A percentile compares a stretch with the other conserved stretches of the same genome.
These are phyloP conservation scores for Amphipyra tragopoginis DNA, from an alignment of 2,888 invertebrate genomes.

Conservation along the genomic window DNA sequence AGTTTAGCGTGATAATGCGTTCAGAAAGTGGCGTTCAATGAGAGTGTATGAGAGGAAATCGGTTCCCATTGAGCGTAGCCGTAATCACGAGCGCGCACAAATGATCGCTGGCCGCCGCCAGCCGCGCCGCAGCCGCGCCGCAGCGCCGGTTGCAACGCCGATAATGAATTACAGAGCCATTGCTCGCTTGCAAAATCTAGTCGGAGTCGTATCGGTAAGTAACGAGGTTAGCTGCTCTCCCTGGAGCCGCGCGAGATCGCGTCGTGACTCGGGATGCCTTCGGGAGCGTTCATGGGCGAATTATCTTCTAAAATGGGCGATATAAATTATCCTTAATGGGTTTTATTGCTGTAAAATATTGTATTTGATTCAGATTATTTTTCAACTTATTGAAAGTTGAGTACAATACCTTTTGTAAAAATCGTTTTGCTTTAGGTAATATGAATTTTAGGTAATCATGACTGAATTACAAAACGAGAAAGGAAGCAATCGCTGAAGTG, in stretches of 20 bases:
- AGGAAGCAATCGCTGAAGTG: constrained; percentile 76
- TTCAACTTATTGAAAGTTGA: constrained; percentile 65
- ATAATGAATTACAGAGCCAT: constrained; percentile 83
- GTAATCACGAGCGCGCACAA: constrained; percentile 80
- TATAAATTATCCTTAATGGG: constrained; percentile 83
- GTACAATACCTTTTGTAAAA: constrained; percentile 35
- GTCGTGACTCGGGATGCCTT: constrained; percentile 82
- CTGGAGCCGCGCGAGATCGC: constrained; percentile 66
- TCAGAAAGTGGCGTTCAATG: constrained; percentile 75
- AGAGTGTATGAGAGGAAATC: constrained; percentile 76
- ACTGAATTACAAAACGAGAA: constrained; percentile 75
- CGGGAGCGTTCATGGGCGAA: constrained; percentile 82
- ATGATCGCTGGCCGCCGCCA: constrained; percentile 66
- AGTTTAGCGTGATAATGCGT: constrained; percentile 74
- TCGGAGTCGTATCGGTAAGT: constrained; percentile 76
- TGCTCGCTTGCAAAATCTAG: constrained; percentile 85
- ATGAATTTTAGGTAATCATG: constrained; percentile 62
- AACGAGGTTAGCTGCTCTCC: constrained; percentile 80
- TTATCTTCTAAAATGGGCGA: constrained; percentile 81
- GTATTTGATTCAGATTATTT: constrained; percentile 70
- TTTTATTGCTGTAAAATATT: constrained; percentile 81
- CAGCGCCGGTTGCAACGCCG: constrained; percentile 72
- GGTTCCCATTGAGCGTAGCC: constrained; percentile 77
- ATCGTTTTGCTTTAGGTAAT: constrained; percentile 38
- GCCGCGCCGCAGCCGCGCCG: constrained; percentile 35